Percentiles rank a stretch among this genome's conserved stretches.
Conservation (phyloP, 1,140 invertebrate genomes). For the Zaprionus ghesquierei region DNA sequence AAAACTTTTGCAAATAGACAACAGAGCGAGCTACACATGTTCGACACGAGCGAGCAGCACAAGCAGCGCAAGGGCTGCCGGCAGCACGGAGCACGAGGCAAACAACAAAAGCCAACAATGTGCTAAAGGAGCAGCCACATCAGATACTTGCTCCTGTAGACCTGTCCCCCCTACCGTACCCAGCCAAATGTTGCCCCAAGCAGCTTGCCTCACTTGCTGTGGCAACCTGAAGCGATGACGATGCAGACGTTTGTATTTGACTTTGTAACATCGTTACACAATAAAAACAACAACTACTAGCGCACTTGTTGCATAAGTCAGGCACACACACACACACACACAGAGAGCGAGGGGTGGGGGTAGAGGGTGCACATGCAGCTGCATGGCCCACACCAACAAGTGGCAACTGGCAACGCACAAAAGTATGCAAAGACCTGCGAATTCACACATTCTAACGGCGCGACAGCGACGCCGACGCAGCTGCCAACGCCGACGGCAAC, state of each 20-base stretch:
- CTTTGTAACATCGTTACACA: slow-evolving; percentile 77
- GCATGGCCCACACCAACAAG: slow-evolving; percentile 54
- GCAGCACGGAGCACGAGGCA: slow-evolving; percentile 24
- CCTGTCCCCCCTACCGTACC: background rate
- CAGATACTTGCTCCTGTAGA: slow-evolving; percentile 13
- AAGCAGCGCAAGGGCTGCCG: background rate
- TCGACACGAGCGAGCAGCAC: slow-evolving; percentile 12
- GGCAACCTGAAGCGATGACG: slow-evolving; percentile 30
- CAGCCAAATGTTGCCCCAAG: background rate
- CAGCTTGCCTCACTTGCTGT: slow-evolving; percentile 23
- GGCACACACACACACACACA: slow-evolving; percentile 33
- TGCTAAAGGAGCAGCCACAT: slow-evolving; percentile 56
- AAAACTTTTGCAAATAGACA: slow-evolving; percentile 54
- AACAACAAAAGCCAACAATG: slow-evolving; percentile 55
- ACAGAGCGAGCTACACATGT: slow-evolving; percentile 39
- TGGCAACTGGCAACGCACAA: slow-evolving; percentile 69
- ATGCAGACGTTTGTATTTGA: slow-evolving; percentile 75
- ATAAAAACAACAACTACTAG: slow-evolving; percentile 50
- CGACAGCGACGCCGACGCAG: slow-evolving; percentile 27
- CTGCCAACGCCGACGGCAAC: slow-evolving; percentile 29
- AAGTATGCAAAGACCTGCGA: slow-evolving; percentile 75
- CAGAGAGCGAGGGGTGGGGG: background rate
- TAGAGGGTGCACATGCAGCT: background rate
- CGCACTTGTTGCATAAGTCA: slow-evolving; percentile 76
- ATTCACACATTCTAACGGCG: slow-evolving; percentile 75